phyloP scores from a whole-genome alignment of 2,113 vertebrate species.

The Pterocles burchelli region DNA sequence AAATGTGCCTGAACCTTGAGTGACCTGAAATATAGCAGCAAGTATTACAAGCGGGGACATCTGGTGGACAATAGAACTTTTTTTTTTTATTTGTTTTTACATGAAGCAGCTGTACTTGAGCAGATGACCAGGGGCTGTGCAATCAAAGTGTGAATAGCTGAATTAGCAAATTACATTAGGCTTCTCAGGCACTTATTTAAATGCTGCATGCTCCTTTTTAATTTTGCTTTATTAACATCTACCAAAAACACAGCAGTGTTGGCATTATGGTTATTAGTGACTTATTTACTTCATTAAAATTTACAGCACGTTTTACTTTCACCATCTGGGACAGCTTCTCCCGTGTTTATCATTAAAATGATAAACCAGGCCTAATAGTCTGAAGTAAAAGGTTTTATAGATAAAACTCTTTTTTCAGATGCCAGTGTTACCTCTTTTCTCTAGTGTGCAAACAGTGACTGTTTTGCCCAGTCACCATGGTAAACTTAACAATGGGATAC shows the following conservation, averaged over 20 bases:
- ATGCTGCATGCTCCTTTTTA: conserved; percentile 70
- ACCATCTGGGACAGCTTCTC: conserved; percentile 73
- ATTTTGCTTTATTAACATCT: conserved; percentile 78
- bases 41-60: conserved; percentile 70
- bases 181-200: conserved; percentile 73
- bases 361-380: conserved; percentile 22
- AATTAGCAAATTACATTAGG: conserved; percentile 76
- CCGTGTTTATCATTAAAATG: conserved; percentile 62
- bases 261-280: conserved; percentile 73
- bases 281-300: conserved; percentile 80
- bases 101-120: conserved; percentile 74
- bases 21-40: conserved; percentile 73
- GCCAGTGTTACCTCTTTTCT: conserved; percentile 37
- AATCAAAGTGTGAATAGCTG: conserved; percentile 76
- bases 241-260: conserved; percentile 64
- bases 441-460: conserved; percentile 8
- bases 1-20: conserved; percentile 70
- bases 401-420: conserved; percentile 56
- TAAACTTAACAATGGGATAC: neutral
- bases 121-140: conserved; percentile 76
- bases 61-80: conserved; percentile 78
- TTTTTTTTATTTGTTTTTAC: conserved; percentile 64
- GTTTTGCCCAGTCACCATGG: neutral
- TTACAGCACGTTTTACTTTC: conserved; percentile 72
- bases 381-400: conserved; percentile 51